Conservation (phyloP, 2,113 vertebrate genomes). For the Cyrtonyx montezumae region DNA sequence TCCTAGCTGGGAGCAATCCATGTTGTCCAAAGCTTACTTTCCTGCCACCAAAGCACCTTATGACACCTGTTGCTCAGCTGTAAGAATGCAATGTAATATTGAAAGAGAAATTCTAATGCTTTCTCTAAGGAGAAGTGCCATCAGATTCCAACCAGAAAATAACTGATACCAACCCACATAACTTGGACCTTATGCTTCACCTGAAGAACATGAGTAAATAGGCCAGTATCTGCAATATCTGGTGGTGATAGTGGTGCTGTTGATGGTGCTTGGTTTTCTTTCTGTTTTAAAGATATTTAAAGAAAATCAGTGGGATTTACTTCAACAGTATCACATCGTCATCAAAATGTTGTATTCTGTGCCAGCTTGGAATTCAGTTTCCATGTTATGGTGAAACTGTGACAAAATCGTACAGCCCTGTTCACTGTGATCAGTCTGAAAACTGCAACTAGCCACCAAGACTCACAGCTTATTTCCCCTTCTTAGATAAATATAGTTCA, state of each 20-base stretch:
- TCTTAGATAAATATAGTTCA: not conserved
- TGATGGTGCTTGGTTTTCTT: not conserved
- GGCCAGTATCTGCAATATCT: not conserved
- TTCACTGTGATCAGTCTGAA: not conserved
- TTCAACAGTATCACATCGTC: not conserved
- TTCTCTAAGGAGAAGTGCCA: not conserved
- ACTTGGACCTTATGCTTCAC: not conserved
- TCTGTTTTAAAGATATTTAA: not conserved
- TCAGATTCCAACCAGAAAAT: not conserved
- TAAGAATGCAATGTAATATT: not conserved
- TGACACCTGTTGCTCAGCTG: not conserved
- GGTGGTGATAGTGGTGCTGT: fast-evolving
- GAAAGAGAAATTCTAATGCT: not conserved
- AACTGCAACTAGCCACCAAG: not conserved
- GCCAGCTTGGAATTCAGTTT: not conserved
- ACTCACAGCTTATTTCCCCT: not conserved
- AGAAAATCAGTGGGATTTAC: fast-evolving
- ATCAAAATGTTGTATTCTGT: not conserved
- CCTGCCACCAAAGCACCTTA: not conserved
- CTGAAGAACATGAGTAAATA: not conserved
- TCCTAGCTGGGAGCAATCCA: not conserved
- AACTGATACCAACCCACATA: not conserved
- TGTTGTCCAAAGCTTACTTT: not conserved
- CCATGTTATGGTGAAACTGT: not conserved
- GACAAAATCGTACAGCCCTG: not conserved